Base-by-base conservation (phyloP, 2,797 vertebrate species). In the Numenius phaeopus region DNA sequence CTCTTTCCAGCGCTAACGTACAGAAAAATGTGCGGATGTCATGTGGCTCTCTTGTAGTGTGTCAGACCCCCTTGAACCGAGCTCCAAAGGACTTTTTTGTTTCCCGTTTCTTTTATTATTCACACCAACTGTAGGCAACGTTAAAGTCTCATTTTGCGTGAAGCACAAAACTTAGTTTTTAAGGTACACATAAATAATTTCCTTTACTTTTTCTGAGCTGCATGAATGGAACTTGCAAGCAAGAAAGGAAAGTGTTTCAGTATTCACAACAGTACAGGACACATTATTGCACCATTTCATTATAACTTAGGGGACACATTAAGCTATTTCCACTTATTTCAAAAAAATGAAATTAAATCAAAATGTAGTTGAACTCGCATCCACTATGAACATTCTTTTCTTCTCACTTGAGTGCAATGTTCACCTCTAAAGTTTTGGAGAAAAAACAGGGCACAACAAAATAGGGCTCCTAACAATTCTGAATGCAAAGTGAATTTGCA, bases 61-160 rank as follows among this genome's bases (percentile, higher is more conserved):
- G 71, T 58, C 82, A 96, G 94, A 83, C 79, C 87, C 78, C 95
- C 94, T 93, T 95, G 89, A 97, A 95, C 46, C 1, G 5, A 70
- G 83, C 71, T 82, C 92, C 72, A 76, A 86, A 89, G 79, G 91
- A 93, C 86, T 58, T 94, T 96, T 96, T 97, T 92, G 78, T 90
- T 96, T 95, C 92, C 77, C 69, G 27, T 89, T 96, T 90, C 93
- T 97, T 90, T 95, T 95, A 88, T 83, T 89, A 73, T 97, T 97
- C 97, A 87, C 47, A 66, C 62, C 72, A 82, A 79, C 47, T 61
- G 59, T 84, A 94, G 96, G 91, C 90, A 95, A 71, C 22, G 72
- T 96, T 95, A 91, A 97, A 97, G 75, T 52, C 83, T 82, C 94
- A 69, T 95, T 96, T 95, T 65, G 61, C 26, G 7, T 22, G 85